Evolutionary conservation across 2,888 invertebrate genomes (phyloP).

Genomic region (Homarus gammarus): DNA sequence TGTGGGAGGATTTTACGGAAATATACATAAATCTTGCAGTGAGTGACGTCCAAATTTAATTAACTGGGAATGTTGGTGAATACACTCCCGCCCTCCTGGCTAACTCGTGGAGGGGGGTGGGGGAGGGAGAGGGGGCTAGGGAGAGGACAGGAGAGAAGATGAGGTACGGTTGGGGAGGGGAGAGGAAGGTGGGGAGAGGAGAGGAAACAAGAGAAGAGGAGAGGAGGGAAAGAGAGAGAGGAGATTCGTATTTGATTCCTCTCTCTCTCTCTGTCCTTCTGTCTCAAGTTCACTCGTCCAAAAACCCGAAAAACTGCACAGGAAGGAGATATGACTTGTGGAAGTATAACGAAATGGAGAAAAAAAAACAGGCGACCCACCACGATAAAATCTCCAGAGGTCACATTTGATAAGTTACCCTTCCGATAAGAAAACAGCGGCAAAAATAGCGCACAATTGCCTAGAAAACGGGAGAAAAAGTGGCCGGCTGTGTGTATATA

Average conservation of each 20-base stretch:
- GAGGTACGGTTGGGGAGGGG: background rate
- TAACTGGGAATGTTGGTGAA: background rate
- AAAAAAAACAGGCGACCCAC: too few species aligned
- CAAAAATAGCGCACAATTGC: too few species aligned
- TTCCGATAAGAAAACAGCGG: too few species aligned
- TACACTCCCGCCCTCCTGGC: background rate
- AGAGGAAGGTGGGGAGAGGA: background rate
- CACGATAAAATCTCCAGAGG: too few species aligned
- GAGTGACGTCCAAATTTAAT: background rate
- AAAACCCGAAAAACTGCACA: too few species aligned
- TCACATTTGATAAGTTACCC: too few species aligned
- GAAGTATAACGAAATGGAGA: too few species aligned
- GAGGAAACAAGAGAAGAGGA: background rate
- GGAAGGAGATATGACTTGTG: too few species aligned
- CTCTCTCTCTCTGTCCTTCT: too few species aligned
- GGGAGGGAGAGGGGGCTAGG: slow-evolving; percentile 5
- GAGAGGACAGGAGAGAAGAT: background rate
- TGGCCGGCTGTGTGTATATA: too few species aligned
- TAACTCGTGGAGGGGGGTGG: background rate
- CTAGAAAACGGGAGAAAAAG: too few species aligned
- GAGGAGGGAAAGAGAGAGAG: background rate
- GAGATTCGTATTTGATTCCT: background rate
- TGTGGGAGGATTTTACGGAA: background rate
- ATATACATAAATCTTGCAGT: background rate
- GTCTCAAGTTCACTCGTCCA: too few species aligned